Base-by-base conservation (phyloP, 1,140 invertebrate genomes). In the Homalodisca vitripennis region DNA sequence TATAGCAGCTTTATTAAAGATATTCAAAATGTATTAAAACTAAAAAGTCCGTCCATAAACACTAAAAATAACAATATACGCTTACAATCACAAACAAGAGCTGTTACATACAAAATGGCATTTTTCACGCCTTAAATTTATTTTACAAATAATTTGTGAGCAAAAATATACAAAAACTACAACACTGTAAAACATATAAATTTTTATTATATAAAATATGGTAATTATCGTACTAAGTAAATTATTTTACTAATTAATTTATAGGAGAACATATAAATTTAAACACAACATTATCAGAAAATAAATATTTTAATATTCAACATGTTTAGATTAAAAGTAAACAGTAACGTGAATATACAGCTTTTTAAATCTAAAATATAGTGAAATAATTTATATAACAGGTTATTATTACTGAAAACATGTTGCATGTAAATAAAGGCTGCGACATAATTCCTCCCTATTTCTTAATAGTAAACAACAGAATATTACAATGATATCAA, bases 401-500 rank as follows among this genome's bases (percentile, higher is more conserved):
- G n/a, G 22, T 3, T 51, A 51, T 51, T 51, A 51, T 51, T 51
- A n/a, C n/a, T 41, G 17, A 41, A 26, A 22, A 30, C 26, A 22
- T 22, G 26, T 22, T 26, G 13, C 22, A 22, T 27, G 29, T 60
- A 60, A 60, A 60, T 24, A 60, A 60, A 24, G 55, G 10, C 13
- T 60, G 12, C 3, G 3, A 6, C 14, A 60, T 13, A 26, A 12
- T 12, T 13, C 6, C 3, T 60, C 24, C 6, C 48, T 53, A 60
- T 27, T 27, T 24, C 55, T 60, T 60, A 60, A 60, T 24, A 60
- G 29, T 26, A 60, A 60, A 60, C 55, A 60, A 60, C 55, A 60
- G 29, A 60, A 60, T 60, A 60, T 60, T 60, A 26, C 55, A 60
- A 24, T 60, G 55, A 60, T 60, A 60, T 60, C 55, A 60, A 30